phyloP scores from a whole-genome alignment of 2,888 invertebrate genomes.

The Cantharis lateralis region DNA sequence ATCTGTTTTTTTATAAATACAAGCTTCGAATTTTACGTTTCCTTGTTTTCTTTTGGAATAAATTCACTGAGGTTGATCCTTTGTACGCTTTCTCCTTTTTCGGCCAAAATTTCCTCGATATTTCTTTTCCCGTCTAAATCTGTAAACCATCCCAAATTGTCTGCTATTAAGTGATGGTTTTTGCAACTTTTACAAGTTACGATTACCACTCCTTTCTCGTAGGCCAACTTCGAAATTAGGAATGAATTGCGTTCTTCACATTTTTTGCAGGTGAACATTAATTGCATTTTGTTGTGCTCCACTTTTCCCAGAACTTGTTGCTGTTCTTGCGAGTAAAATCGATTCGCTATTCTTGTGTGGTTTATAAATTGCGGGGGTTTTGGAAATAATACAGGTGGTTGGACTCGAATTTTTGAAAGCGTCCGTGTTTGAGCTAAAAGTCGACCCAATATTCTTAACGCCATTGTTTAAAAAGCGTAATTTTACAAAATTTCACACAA shows the following conservation, averaged over 20 bases:
- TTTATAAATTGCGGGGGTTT: neutral
- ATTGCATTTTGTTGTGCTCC: constrained; percentile 64
- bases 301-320: constrained; percentile 47
- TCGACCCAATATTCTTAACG: neutral
- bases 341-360: neutral
- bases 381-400: neutral
- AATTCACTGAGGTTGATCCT: constrained; percentile 42
- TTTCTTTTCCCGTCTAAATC: constrained; percentile 78
- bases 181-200: constrained; percentile 86
- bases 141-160: constrained; percentile 93
- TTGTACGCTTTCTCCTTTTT: constrained; percentile 82
- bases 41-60: neutral
- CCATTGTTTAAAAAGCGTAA: neutral
- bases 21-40: neutral
- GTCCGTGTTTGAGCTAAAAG: neutral
- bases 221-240: constrained; percentile 82
- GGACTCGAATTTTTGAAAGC: neutral
- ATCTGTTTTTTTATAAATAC: constrained; percentile 16
- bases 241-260: constrained; percentile 79
- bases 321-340: neutral
- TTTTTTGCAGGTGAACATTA: constrained; percentile 88
- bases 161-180: constrained; percentile 93
- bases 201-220: constrained; percentile 89
- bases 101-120: constrained; percentile 87
- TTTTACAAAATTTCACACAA: neutral